phyloP scores from a whole-genome alignment of 2,113 vertebrate species.

The Chrysemys picta region DNA sequence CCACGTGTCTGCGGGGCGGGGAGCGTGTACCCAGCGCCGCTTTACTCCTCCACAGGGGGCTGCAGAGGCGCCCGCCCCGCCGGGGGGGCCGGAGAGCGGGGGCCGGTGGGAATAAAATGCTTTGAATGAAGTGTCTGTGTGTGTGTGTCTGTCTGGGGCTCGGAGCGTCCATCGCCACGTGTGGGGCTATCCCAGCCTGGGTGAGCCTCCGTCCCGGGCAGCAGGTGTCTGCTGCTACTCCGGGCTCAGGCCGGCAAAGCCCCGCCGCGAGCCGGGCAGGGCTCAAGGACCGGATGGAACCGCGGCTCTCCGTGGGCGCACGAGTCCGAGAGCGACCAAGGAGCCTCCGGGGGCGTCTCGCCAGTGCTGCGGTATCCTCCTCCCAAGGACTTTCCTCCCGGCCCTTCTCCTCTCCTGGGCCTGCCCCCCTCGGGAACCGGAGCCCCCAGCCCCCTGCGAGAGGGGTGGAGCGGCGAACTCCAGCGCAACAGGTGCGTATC shows the following conservation, averaged over 20 bases:
- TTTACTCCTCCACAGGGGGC: not conserved
- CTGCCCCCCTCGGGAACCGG: too few relatives aligned
- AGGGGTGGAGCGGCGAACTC: too few relatives aligned
- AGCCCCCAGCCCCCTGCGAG: too few relatives aligned
- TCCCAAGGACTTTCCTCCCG: too few relatives aligned
- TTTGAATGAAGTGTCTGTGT: not conserved
- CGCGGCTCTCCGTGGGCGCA: too few relatives aligned
- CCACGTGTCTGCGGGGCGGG: not conserved
- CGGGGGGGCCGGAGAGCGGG: too few relatives aligned
- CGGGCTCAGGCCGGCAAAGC: not conserved
- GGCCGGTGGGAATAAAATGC: not conserved
- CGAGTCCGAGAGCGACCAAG: too few relatives aligned
- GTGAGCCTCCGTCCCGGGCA: not conserved
- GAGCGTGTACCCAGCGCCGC: not conserved
- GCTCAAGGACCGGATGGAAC: not conserved
- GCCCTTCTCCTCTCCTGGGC: not conserved
- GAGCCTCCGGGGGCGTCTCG: not conserved
- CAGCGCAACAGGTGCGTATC: not conserved
- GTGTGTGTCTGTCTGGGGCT: not conserved
- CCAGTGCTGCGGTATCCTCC: too few relatives aligned
- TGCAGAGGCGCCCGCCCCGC: too few relatives aligned
- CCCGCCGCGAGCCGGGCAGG: not conserved
- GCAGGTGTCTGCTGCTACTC: not conserved
- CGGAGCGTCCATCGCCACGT: too few relatives aligned
- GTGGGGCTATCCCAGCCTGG: not conserved